phyloP scores from a whole-genome alignment of 1,140 invertebrate genomes.

The Nasonia vitripennis region DNA sequence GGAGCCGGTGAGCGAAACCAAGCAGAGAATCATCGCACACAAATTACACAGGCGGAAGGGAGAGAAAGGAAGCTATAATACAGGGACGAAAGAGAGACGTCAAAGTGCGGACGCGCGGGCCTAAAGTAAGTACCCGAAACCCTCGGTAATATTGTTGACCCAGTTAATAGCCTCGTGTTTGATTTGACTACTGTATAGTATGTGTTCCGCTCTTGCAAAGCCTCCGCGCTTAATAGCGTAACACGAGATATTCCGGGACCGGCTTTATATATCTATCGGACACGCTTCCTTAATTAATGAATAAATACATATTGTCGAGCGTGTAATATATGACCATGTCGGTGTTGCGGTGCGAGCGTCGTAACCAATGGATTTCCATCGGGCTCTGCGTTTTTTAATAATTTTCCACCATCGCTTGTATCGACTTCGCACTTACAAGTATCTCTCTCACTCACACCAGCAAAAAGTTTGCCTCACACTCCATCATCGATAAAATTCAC shows the following conservation, averaged over 20 bases:
- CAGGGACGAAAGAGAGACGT: slow-evolving; percentile 12
- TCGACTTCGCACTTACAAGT: too few relatives aligned
- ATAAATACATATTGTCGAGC: slow-evolving; percentile 17
- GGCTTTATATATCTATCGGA: slow-evolving; percentile 22
- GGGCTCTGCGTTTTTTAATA: too few relatives aligned
- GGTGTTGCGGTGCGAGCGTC: too few relatives aligned
- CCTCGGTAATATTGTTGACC: slow-evolving; percentile 52
- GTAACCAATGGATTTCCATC: too few relatives aligned
- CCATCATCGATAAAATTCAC: not conserved
- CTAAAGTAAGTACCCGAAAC: slow-evolving; percentile 43
- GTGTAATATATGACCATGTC: not conserved
- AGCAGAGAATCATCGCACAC: too few relatives aligned
- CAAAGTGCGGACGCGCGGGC: slow-evolving; percentile 14
- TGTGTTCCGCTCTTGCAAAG: slow-evolving; percentile 37
- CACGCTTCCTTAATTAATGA: slow-evolving; percentile 37
- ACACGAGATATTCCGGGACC: slow-evolving; percentile 26
- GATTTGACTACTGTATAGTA: slow-evolving; percentile 51
- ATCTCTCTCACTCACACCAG: too few relatives aligned
- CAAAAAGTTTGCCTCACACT: not conserved
- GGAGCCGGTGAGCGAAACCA: too few relatives aligned
- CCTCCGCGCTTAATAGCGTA: slow-evolving; percentile 31
- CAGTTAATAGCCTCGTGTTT: slow-evolving; percentile 55
- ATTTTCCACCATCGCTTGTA: too few relatives aligned
- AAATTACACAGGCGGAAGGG: not conserved
- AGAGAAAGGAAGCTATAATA: not conserved